phyloP scores from a whole-genome alignment of 2,888 invertebrate genomes.

The Zeuzera pyrina region DNA sequence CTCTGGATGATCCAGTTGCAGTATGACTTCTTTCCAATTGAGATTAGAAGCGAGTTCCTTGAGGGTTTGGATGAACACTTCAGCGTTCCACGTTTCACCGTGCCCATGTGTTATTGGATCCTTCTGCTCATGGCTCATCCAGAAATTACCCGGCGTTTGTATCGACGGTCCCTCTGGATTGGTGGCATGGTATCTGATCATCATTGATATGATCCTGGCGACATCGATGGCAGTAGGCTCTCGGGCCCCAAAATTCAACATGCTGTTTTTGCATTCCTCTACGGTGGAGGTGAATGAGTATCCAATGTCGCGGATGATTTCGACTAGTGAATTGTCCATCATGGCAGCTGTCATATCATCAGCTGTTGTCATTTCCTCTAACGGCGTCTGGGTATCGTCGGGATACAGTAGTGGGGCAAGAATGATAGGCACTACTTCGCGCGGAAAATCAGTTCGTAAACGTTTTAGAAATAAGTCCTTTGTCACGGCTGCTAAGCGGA shows the following conservation, averaged over 20 bases:
- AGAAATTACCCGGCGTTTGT: constrained; percentile 78
- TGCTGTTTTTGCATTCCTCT: constrained; percentile 89
- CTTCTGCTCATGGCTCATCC: constrained; percentile 73
- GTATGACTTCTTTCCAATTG: constrained; percentile 94
- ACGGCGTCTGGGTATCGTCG: constrained; percentile 79
- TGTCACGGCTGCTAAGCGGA: constrained; percentile 80
- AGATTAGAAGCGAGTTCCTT: constrained; percentile 90
- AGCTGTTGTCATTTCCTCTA: constrained; percentile 76
- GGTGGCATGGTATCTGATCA: constrained; percentile 85
- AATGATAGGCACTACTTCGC: constrained; percentile 88
- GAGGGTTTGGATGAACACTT: constrained; percentile 92
- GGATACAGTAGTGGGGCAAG: constrained; percentile 91
- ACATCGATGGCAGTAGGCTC: constrained; percentile 89
- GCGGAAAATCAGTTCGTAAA: constrained; percentile 89
- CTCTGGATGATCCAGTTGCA: constrained; percentile 92
- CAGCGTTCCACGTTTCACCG: constrained; percentile 90
- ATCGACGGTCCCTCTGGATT: constrained; percentile 78
- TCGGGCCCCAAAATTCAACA: constrained; percentile 85
- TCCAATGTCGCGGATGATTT: constrained; percentile 93
- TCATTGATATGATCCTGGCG: constrained; percentile 88
- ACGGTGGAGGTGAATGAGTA: constrained; percentile 89
- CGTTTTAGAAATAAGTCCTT: constrained; percentile 87
- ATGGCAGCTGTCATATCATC: constrained; percentile 74
- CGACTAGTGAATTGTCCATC: constrained; percentile 87
- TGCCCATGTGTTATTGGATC: constrained; percentile 51